Evolutionary conservation across 35 echinoderm and acorn worm genomes (phyloP).

Genomic region (Acanthaster planci): DNA sequence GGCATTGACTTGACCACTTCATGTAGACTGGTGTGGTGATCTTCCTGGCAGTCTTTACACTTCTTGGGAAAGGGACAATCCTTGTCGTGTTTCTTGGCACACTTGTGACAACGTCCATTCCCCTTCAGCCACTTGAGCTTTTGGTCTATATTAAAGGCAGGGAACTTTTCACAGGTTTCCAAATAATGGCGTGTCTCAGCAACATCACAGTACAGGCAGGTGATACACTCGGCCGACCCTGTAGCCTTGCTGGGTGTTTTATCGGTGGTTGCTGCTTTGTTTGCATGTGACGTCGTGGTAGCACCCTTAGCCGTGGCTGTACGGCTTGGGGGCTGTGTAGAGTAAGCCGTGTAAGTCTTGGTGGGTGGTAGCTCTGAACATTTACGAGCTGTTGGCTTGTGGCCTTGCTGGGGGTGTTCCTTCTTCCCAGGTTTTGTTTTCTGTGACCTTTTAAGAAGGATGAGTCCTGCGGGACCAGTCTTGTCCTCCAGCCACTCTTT

Average conservation of each 20-base stretch:
- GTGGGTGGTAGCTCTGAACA: too few relatives aligned
- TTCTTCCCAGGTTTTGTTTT: neutral
- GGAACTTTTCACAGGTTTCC: neutral
- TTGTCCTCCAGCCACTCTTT: neutral
- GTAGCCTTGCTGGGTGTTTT: too few relatives aligned
- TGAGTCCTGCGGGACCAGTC: neutral
- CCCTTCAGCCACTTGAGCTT: neutral
- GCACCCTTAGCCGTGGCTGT: neutral
- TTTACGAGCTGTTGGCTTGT: neutral
- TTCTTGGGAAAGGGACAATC: neutral
- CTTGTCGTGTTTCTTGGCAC: neutral
- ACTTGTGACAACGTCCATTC: neutral
- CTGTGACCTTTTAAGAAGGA: neutral
- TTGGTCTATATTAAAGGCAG: neutral
- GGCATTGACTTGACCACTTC: neutral
- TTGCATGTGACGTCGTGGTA: too few relatives aligned
- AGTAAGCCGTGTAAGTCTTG: neutral
- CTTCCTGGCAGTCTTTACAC: neutral
- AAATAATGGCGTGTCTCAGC: neutral
- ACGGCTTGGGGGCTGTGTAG: neutral
- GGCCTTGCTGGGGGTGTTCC: neutral
- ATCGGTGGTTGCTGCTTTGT: too few relatives aligned
- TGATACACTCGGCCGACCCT: too few relatives aligned
- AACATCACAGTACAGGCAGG: neutral
- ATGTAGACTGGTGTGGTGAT: neutral